Percentiles rank a stretch among this genome's conserved stretches.
Conservation (phyloP, 2,797 vertebrate species). For the Gymnocypris eckloni region DNA sequence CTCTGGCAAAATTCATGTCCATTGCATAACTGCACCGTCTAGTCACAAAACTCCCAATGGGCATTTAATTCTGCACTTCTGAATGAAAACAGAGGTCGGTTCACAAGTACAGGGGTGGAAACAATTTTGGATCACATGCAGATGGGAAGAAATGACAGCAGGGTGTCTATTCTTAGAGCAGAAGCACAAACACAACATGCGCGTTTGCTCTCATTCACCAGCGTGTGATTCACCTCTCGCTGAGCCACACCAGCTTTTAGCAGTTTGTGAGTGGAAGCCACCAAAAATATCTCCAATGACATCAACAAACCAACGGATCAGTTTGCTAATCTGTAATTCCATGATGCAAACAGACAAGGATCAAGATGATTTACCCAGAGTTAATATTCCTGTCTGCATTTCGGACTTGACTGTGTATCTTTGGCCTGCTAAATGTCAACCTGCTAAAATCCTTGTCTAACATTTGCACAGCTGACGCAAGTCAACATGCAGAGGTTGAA, state of each 20-base stretch:
- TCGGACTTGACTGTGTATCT: not conserved
- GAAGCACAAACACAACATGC: constrained; percentile 8
- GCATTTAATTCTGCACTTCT: constrained; percentile 9
- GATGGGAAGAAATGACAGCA: constrained; percentile 41
- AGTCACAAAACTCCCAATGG: constrained; percentile 13
- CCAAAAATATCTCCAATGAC: constrained; percentile 45
- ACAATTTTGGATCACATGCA: constrained; percentile 22
- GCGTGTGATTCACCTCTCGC: constrained; percentile 46
- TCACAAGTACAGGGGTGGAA: constrained; percentile 42
- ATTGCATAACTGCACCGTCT: not conserved
- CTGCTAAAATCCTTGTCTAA: not conserved
- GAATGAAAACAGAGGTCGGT: constrained; percentile 24
- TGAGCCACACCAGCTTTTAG: constrained; percentile 38
- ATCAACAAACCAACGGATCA: constrained; percentile 31
- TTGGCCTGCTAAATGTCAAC: constrained; percentile 4
- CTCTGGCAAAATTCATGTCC: not conserved
- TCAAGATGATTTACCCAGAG: not conserved
- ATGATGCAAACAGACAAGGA: constrained; percentile 5
- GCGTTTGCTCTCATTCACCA: constrained; percentile 46
- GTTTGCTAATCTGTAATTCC: constrained; percentile 32
- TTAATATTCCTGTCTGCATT: constrained; percentile 4
- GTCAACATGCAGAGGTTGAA: not conserved
- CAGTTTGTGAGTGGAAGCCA: constrained; percentile 17
- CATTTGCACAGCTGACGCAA: constrained; percentile 2
- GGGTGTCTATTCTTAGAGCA: constrained; percentile 26